Evolutionary conservation across 2,797 vertebrate species (phyloP), one percentile per base, ranked within the genome.

Genomic region (Tympanoctomys barrerae): DNA sequence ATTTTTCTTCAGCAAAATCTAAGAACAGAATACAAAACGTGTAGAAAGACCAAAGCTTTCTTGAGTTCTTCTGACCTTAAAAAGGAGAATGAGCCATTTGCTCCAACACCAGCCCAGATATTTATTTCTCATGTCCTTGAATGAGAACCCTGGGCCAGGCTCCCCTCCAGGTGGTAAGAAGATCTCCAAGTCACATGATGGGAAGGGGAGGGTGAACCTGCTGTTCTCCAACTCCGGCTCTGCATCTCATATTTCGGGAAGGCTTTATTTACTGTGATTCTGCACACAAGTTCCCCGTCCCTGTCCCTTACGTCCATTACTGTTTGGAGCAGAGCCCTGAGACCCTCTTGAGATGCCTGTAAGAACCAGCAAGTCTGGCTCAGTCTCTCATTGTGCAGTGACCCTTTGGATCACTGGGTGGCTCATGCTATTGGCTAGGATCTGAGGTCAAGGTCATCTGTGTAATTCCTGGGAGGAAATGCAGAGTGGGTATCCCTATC

Each of bases 391-490:
- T 49, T 26, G 81, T 31, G 64, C 57, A 86, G 84, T 57, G 84
- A 95, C 66, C 26, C 75, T 87, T 71, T 86, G 28, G 46, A 64
- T 88, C 24, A 59, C 80, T 73, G 46, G 93, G 78, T 82, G 61
- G 33, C 70, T 71, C 28, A 1, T 28, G 5, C 8, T 31, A n/a
- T 88, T 96, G 84, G 14, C 68, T 90, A 26, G 31, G 61, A 36
- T 81, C 73, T 13, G 22, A 92, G 75, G 89, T 94, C 86, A 93
- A 81, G 71, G 70, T 61, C 84, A 77, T 92, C 85, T 39, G 22
- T 22, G 39, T 81, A 75, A 94, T 94, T 94, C 77, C 57, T 95
- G 83, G 95, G 93, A 92, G 94, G 78, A 94, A 61, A 64, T 61
- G 36, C 33, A 79, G 57, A 91, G 19, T 54, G 21, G 71, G 42